phyloP scores from a whole-genome alignment of 2,113 vertebrate genomes.

The Boulengeromyrus knoepffleri region DNA sequence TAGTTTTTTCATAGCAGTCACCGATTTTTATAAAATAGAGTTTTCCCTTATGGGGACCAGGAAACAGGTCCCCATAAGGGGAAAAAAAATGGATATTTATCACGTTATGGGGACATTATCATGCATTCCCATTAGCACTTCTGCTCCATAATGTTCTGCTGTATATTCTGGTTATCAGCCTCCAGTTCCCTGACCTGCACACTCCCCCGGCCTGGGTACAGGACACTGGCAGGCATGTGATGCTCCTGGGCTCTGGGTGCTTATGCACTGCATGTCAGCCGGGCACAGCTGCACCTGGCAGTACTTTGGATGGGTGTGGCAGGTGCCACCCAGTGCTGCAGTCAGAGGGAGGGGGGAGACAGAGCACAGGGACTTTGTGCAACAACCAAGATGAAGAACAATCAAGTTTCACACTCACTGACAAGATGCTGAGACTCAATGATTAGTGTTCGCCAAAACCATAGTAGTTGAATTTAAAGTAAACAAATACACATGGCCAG shows the following conservation, averaged over 20 bases:
- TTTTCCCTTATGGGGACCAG: too few species aligned
- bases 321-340: conserved; percentile 67
- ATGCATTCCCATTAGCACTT: neutral
- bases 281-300: conserved; percentile 87
- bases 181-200: conserved; percentile 68
- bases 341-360: neutral
- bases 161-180: neutral
- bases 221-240: conserved; percentile 91
- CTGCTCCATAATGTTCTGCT: too few species aligned
- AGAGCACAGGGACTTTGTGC: neutral
- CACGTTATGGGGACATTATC: too few species aligned
- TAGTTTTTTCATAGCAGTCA: too few species aligned
- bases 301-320: conserved; percentile 70
- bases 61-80: too few species aligned
- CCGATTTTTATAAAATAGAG: too few species aligned
- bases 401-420: neutral
- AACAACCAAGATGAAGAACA: neutral
- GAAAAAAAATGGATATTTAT: too few species aligned
- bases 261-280: conserved; percentile 88
- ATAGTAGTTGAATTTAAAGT: neutral
- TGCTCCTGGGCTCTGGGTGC: conserved; percentile 71
- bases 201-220: conserved; percentile 76
- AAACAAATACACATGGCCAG: neutral
- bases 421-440: neutral
- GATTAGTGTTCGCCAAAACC: neutral